A percentile compares a stretch with the other conserved stretches of the same genome.
These are phyloP conservation scores for Pelecanoides urinatrix DNA, from an alignment of 2,113 vertebrate species.

Conservation along the genomic window DNA sequence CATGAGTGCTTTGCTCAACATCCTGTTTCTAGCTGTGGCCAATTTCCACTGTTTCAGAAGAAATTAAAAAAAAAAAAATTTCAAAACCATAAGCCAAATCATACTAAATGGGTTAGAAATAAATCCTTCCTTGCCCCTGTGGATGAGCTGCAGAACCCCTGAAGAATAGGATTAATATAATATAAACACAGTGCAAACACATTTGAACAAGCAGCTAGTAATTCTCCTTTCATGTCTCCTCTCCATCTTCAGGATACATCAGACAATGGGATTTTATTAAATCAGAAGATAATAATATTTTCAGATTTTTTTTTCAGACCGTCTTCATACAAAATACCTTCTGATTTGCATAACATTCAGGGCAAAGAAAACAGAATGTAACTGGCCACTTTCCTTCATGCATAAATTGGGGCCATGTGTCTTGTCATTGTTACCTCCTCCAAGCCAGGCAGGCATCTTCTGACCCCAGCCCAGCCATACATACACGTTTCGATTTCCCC, in stretches of 20 bases:
- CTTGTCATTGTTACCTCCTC: background rate
- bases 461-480: background rate
- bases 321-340: background rate
- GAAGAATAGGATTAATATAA: background rate
- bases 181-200: background rate
- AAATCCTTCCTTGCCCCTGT: background rate
- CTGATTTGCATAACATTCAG: background rate
- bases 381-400: background rate
- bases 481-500: fast-evolving
- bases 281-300: background rate
- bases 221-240: background rate
- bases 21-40: background rate
- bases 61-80: background rate
- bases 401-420: fast-evolving
- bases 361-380: fast-evolving
- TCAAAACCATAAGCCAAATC: background rate
- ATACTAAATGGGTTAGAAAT: background rate
- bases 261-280: background rate
- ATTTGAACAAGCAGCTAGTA: background rate
- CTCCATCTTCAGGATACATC: background rate
- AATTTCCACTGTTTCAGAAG: background rate
- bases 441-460: background rate
- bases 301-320: background rate
- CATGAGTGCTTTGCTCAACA: conserved; percentile 7
- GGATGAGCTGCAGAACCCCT: background rate